These are phyloP conservation scores for Pangasius mekongensis DNA, from an alignment of 2,797 vertebrate genomes.

Conservation along the genomic window DNA sequence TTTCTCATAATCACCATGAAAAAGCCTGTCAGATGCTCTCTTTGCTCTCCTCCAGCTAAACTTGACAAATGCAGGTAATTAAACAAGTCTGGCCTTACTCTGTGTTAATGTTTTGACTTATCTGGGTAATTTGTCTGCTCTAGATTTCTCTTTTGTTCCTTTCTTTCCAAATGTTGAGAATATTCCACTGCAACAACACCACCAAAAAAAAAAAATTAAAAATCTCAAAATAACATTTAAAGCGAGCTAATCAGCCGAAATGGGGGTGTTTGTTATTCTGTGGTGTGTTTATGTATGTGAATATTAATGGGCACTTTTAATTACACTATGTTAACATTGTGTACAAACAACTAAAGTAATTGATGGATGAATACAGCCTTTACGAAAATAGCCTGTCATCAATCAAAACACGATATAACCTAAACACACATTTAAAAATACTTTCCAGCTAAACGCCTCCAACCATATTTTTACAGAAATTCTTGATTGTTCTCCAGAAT, in stretches of 20 bases:
- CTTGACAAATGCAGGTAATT: constrained; percentile 59
- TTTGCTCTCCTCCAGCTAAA: constrained; percentile 33
- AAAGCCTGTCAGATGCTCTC: not conserved
- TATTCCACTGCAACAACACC: constrained; percentile 50
- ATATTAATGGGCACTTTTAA: constrained; percentile 44
- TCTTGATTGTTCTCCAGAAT: not conserved
- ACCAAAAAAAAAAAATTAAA: not conserved
- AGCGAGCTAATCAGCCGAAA: constrained; percentile 26
- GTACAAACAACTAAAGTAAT: constrained; percentile 28
- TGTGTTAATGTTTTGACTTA: constrained; percentile 56
- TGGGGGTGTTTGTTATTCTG: not conserved
- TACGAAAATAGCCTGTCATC: constrained; percentile 5
- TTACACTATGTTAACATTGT: constrained; percentile 33
- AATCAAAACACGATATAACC: not conserved
- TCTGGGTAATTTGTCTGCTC: constrained; percentile 54
- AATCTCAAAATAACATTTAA: constrained; percentile 7
- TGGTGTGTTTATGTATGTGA: not conserved
- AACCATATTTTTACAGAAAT: not conserved
- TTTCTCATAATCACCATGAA: not conserved
- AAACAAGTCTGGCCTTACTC: constrained; percentile 48
- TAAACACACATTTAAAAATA: not conserved
- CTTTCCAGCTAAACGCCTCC: not conserved
- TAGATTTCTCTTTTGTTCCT: constrained; percentile 31
- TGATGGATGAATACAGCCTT: constrained; percentile 53
- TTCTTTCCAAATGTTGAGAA: constrained; percentile 41